Conservation (phyloP, 2,888 invertebrate species). For the Tenthredo notha region DNA sequence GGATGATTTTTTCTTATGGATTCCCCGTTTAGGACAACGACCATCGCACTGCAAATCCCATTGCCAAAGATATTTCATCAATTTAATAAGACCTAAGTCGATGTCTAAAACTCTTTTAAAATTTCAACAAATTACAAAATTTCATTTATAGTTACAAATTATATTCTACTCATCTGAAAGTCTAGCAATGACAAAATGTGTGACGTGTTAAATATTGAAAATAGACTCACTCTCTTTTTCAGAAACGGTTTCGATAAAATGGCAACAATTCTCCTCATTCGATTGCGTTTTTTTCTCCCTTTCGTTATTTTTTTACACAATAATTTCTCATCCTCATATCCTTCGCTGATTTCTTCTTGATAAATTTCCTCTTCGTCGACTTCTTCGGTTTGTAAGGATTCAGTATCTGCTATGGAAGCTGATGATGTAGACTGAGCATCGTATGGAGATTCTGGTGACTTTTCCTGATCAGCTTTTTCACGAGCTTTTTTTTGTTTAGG, state of each 20-base stretch:
- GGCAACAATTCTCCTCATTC: slow-evolving; percentile 64
- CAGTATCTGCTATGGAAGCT: slow-evolving; percentile 67
- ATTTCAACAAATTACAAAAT: not conserved
- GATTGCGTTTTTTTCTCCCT: slow-evolving; percentile 58
- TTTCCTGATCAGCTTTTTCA: slow-evolving; percentile 19
- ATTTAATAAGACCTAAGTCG: not conserved
- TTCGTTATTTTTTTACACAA: slow-evolving; percentile 36
- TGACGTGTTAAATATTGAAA: not conserved
- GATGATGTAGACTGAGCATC: slow-evolving; percentile 16
- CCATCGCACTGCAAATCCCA: slow-evolving; percentile 24
- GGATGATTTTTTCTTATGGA: slow-evolving; percentile 59
- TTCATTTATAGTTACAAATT: not conserved
- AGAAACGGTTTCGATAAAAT: slow-evolving; percentile 35
- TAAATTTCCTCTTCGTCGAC: slow-evolving; percentile 67
- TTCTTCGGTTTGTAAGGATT: slow-evolving; percentile 66
- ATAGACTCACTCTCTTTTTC: slow-evolving; percentile 11
- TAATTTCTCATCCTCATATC: slow-evolving; percentile 57
- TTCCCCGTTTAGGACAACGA: slow-evolving; percentile 16
- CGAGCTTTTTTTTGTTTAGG: not conserved
- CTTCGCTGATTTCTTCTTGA: slow-evolving; percentile 65
- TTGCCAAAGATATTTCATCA: not conserved
- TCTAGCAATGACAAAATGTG: not conserved
- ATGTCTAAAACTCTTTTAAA: not conserved
- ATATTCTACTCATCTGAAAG: not conserved
- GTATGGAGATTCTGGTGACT: slow-evolving; percentile 46